Conservation (phyloP, 2,113 vertebrate species). For the Etheostoma cragini region DNA sequence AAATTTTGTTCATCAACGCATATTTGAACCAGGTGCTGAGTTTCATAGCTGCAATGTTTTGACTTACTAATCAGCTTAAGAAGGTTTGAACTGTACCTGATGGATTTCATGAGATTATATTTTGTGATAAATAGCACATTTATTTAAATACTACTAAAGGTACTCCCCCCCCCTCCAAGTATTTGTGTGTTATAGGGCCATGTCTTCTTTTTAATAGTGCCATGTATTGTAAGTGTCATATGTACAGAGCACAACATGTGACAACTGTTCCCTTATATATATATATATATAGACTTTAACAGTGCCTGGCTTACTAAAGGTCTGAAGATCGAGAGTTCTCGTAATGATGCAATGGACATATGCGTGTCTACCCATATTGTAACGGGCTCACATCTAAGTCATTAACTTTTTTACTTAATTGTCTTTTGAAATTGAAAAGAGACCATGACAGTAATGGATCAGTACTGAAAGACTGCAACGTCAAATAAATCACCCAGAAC, state of each 20-base stretch:
- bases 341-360: slow-evolving; percentile 51
- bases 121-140: too few relatives aligned
- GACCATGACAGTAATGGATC: slow-evolving; percentile 19
- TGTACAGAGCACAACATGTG: slow-evolving; percentile 53
- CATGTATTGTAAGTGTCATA: slow-evolving; percentile 43
- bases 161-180: too few relatives aligned
- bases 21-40: neutral
- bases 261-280: slow-evolving; percentile 24
- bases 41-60: slow-evolving; percentile 17
- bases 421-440: slow-evolving; percentile 27
- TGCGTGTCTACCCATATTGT: slow-evolving; percentile 7
- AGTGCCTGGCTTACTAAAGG: slow-evolving; percentile 26
- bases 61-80: neutral
- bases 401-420: slow-evolving; percentile 40
- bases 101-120: slow-evolving; percentile 28
- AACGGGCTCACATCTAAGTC: slow-evolving; percentile 14
- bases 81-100: slow-evolving; percentile 1
- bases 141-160: too few relatives aligned
- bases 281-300: slow-evolving; percentile 32
- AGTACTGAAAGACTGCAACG: slow-evolving; percentile 14
- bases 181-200: too few relatives aligned
- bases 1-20: neutral
- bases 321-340: slow-evolving; percentile 42
- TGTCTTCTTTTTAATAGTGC: too few relatives aligned
- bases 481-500: slow-evolving; percentile 45